Evolutionary conservation across 2,888 invertebrate species (phyloP).

Genomic region (Fissipunctia ypsillon): DNA sequence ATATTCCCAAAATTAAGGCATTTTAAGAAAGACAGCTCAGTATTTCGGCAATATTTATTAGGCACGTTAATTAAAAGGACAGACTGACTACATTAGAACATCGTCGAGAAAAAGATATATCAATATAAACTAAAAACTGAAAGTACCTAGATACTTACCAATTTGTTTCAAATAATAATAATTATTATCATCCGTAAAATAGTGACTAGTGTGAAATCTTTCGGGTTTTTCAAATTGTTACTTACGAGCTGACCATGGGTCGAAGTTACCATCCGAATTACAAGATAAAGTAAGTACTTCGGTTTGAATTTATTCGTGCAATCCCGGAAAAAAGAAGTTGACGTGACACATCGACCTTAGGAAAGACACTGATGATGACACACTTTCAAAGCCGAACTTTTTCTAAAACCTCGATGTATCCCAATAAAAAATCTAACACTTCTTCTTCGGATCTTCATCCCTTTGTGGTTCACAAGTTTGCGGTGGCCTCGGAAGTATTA

Average conservation of each 20-base stretch:
- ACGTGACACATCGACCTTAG: no score
- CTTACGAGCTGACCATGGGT: not conserved
- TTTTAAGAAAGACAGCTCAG: not conserved
- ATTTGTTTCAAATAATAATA: not conserved
- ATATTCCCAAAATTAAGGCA: no score
- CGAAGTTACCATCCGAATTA: not conserved
- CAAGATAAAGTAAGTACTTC: not conserved
- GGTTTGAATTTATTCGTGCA: not conserved
- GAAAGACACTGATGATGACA: no score
- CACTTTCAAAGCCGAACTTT: not conserved
- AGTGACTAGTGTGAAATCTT: not conserved
- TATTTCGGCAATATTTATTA: slow-evolving; percentile 16
- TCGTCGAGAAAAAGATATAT: not conserved
- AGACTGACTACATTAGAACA: not conserved
- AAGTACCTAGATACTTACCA: no score
- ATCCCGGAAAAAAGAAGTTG: not conserved
- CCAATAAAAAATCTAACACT: slow-evolving; percentile 2
- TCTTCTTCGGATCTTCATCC: not conserved
- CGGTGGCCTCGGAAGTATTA: not conserved
- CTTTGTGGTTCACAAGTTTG: slow-evolving; percentile 6
- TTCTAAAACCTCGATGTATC: not conserved
- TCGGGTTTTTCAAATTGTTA: no score
- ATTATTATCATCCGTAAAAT: not conserved
- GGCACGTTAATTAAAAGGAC: not conserved
- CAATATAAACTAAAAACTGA: not conserved